A percentile compares a stretch with the other conserved stretches of the same genome.
Evolutionary conservation across 2,113 vertebrate species (phyloP).

Genomic region (Myodes glareolus): DNA sequence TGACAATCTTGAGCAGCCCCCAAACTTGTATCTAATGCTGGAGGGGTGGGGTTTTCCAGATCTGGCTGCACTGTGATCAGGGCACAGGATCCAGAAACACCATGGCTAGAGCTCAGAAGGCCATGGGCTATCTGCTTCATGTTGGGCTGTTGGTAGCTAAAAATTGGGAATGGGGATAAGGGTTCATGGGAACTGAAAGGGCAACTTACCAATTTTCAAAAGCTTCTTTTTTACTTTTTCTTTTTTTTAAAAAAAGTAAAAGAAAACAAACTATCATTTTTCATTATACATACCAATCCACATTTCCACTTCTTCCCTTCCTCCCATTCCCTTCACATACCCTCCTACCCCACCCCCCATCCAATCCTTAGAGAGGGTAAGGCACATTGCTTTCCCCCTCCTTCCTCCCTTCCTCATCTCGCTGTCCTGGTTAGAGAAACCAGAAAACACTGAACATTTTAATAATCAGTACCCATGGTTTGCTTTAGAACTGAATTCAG

Average conservation of each 20-base stretch:
- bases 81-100: not conserved
- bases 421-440: rapidly evolving
- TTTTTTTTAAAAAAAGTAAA: too few species aligned
- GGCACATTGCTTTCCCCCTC: not conserved
- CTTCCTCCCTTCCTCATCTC: not conserved
- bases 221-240: too few species aligned
- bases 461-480: not conserved
- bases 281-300: too few species aligned
- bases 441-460: not conserved
- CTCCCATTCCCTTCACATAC: too few species aligned
- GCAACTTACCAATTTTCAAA: too few species aligned
- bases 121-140: not conserved
- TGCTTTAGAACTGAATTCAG: not conserved
- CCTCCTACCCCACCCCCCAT: too few species aligned
- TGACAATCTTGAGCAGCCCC: not conserved
- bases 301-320: too few species aligned
- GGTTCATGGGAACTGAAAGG: not conserved
- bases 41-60: not conserved
- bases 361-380: too few species aligned
- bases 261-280: too few species aligned
- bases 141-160: not conserved
- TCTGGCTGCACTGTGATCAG: not conserved
- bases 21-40: not conserved
- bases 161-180: not conserved
- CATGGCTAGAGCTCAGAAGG: not conserved